Base-by-base conservation (phyloP, 1,140 invertebrate genomes). In the Achroia grisella region DNA sequence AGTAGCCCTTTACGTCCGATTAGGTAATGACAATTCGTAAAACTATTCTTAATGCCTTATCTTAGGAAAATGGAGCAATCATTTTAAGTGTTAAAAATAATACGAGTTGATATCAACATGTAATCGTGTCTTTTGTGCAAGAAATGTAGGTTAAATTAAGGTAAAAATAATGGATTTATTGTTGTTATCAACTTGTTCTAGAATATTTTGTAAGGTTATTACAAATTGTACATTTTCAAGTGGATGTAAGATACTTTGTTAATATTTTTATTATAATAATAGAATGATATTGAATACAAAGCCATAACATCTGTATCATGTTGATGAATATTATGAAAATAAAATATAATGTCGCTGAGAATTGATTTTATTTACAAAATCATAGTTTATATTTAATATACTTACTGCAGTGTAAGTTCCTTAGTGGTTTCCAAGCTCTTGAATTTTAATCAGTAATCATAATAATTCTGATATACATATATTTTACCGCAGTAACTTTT, bases 201-300 rank as follows among this genome's bases (percentile, higher is more conserved):
- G 60, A 52, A 58, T 80, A 80, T 77, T 81, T 80, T 75, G 61
- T 84, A 82, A 82, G 78, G 63, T 73, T 84, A 84, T 77, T 71
- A 76, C 63, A 70, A 74, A 81, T 67, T 84, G 80, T 84, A 84
- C 71, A 84, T 84, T 84, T 76, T 82, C 72, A 79, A 73, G 67
- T 75, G 74, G 63, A 78, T 84, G 78, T 84, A 82, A 84, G 71
- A 84, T 84, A 82, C 80, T 77, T 81, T 83, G 77, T 85, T 81
- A 80, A 82, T 82, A 85, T 82, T 82, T 82, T 82, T 78, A 84
- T 82, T 78, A 82, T 74, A 67, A 82, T 74, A 70, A 74, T 75
- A 80, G 67, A 76, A 71, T 52, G 56, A 76, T 74, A 74, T 77
- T 84, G 72, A 80, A 79, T 77, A 75, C 65, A 72, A 80, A 85